Conservation (phyloP, 1,140 invertebrate species). For the Potamilus streckersoni region DNA sequence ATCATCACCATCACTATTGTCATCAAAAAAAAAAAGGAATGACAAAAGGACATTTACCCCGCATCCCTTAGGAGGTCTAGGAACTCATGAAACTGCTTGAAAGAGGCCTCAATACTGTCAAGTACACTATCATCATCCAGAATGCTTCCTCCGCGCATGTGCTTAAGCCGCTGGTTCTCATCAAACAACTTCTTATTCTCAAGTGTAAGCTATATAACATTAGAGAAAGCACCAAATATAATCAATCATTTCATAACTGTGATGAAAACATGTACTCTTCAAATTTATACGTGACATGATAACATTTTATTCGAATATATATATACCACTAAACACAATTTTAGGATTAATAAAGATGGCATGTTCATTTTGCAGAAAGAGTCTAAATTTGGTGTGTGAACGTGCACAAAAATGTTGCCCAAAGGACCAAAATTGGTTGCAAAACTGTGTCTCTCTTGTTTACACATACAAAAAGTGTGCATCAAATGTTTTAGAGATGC, state of each 20-base stretch:
- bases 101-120: conserved; percentile 63
- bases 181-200: conserved; percentile 50
- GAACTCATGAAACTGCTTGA: conserved; percentile 65
- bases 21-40: too few species aligned
- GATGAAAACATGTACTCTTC: not conserved
- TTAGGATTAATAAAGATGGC: not conserved
- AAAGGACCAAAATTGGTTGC: too few species aligned
- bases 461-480: too few species aligned
- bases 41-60: conserved; percentile 46
- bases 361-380: not conserved
- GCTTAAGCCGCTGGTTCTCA: conserved; percentile 38
- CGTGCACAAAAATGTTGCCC: too few species aligned
- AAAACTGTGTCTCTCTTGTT: too few species aligned
- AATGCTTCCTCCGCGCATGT: conserved; percentile 25
- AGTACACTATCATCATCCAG: conserved; percentile 63
- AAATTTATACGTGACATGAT: not conserved
- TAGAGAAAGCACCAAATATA: too few species aligned
- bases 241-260: too few species aligned
- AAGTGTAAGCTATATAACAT: conserved; percentile 43
- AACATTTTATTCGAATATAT: not conserved
- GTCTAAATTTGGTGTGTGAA: not conserved
- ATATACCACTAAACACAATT: not conserved
- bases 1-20: not conserved
- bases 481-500: too few species aligned
- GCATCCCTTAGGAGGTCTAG: conserved; percentile 64